These are phyloP conservation scores for Plemyria rubiginata DNA, from an alignment of 2,888 invertebrate species.

Conservation along the genomic window DNA sequence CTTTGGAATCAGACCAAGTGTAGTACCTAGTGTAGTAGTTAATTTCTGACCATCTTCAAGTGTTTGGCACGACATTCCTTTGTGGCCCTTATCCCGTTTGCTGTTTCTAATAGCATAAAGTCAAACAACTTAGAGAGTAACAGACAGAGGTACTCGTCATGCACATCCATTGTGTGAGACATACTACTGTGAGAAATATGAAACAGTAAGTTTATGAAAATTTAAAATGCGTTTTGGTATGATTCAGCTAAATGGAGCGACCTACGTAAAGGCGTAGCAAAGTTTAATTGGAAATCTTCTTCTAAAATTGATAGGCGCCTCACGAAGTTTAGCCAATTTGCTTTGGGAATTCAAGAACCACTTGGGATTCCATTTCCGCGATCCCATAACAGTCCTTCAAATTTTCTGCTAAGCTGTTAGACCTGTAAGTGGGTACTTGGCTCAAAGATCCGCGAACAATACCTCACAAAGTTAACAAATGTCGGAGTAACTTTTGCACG, in stretches of 20 bases:
- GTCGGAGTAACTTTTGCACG: slow-evolving; percentile 21
- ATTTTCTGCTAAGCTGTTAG: slow-evolving; percentile 46
- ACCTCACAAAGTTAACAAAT: slow-evolving; percentile 30
- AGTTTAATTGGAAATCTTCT: slow-evolving; percentile 81
- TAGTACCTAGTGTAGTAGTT: neutral
- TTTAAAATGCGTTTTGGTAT: slow-evolving; percentile 28
- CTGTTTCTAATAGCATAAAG: too few species aligned
- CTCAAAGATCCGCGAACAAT: slow-evolving; percentile 35
- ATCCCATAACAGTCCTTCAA: slow-evolving; percentile 51
- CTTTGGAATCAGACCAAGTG: slow-evolving; percentile 15
- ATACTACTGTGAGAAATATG: slow-evolving; percentile 3
- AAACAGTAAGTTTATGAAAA: slow-evolving; percentile 18
- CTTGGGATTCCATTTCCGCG: slow-evolving; percentile 57
- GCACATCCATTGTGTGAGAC: neutral
- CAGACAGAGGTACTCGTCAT: neutral
- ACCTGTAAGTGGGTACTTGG: slow-evolving; percentile 33
- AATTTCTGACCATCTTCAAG: slow-evolving; percentile 6
- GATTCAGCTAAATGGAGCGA: slow-evolving; percentile 30
- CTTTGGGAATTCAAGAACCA: slow-evolving; percentile 61
- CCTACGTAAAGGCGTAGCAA: slow-evolving; percentile 53
- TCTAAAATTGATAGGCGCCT: slow-evolving; percentile 70
- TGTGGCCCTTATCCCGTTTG: too few species aligned
- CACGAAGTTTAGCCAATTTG: slow-evolving; percentile 71
- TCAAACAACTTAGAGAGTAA: neutral
- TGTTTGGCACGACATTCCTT: neutral